Evolutionary conservation across 2,888 invertebrate species (phyloP).

Genomic region (Steinernema carpocapsae): DNA sequence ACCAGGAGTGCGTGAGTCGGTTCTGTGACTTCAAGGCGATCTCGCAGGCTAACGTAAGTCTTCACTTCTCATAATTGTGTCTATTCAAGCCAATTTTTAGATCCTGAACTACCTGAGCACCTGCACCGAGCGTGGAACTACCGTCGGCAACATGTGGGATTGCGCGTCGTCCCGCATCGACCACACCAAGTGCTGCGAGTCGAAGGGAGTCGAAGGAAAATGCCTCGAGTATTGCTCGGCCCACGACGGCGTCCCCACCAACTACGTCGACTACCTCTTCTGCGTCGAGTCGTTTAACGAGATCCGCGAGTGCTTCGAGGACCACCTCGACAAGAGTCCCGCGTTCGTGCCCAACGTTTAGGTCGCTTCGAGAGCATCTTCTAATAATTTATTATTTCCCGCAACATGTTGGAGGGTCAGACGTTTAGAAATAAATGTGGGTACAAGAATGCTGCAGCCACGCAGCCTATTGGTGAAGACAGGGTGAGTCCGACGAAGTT

Average conservation of each 20-base stretch:
- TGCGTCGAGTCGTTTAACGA: slow-evolving; percentile 67
- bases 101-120: slow-evolving; percentile 65
- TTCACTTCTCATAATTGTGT: not conserved
- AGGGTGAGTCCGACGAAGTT: too few species aligned
- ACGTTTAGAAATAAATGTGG: too few species aligned
- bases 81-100: slow-evolving; percentile 46
- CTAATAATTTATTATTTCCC: not conserved
- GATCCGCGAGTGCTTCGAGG: slow-evolving; percentile 66
- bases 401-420: not conserved
- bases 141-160: slow-evolving; percentile 68
- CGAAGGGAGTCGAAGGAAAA: slow-evolving; percentile 61
- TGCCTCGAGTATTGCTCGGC: slow-evolving; percentile 68
- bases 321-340: slow-evolving; percentile 61
- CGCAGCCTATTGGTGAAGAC: too few species aligned
- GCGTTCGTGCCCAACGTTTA: slow-evolving; percentile 3
- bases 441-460: too few species aligned
- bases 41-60: slow-evolving; percentile 64
- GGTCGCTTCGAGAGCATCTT: not conserved
- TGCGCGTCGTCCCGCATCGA: slow-evolving; percentile 66
- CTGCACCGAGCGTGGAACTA: slow-evolving; percentile 63
- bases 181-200: slow-evolving; percentile 64
- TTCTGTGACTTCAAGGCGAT: slow-evolving; percentile 68
- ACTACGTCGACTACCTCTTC: slow-evolving; percentile 65
- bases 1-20: slow-evolving; percentile 62
- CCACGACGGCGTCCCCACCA: slow-evolving; percentile 67